Evolutionary conservation across 2,113 vertebrate species (phyloP).

Genomic region (Eupsittula cactorum): DNA sequence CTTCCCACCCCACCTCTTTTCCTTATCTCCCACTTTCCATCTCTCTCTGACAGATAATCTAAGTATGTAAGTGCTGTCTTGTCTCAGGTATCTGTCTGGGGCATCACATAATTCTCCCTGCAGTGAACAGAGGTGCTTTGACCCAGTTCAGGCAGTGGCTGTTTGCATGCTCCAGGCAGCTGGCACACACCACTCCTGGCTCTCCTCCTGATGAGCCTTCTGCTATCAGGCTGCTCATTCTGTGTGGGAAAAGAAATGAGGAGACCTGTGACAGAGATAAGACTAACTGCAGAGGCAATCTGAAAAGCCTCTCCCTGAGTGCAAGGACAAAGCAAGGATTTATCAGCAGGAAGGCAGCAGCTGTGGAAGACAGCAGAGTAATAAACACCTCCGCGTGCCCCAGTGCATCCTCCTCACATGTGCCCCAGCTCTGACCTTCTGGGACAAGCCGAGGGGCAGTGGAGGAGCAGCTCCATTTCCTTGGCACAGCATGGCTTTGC

Average conservation of each 20-base stretch:
- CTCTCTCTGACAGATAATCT: slow-evolving; percentile 14
- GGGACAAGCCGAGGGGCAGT: neutral
- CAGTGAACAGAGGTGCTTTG: neutral
- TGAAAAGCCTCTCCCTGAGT: neutral
- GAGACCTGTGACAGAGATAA: neutral
- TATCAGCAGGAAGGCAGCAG: neutral
- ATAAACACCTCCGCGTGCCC: neutral
- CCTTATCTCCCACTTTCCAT: neutral
- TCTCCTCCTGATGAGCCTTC: neutral
- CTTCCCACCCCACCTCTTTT: neutral
- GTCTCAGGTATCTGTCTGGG: slow-evolving; percentile 39
- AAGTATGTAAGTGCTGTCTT: slow-evolving; percentile 28
- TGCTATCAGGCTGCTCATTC: neutral
- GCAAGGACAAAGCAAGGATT: neutral
- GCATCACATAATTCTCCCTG: slow-evolving; percentile 17
- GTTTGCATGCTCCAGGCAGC: neutral
- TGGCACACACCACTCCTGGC: neutral
- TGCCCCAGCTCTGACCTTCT: neutral
- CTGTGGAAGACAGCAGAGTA: neutral
- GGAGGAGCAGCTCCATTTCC: neutral
- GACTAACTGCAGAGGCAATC: neutral
- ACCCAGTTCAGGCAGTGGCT: neutral
- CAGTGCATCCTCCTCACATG: neutral
- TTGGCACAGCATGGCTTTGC: neutral
- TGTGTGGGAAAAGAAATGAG: neutral